phyloP scores from a whole-genome alignment of 2,888 invertebrate species.

The Pyrgus malvae region DNA sequence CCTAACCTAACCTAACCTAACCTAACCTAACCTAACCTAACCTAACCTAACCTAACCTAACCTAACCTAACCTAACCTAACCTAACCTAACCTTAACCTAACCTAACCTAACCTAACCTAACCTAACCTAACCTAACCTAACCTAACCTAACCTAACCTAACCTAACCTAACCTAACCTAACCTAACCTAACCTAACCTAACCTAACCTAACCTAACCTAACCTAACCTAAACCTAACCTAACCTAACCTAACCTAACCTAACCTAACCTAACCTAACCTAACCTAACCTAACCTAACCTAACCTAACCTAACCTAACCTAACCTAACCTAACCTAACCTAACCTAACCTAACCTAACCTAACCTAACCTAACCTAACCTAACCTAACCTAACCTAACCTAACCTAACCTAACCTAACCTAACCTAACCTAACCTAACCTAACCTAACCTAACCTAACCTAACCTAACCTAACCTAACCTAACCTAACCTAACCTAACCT shows the following conservation, averaged over 20 bases:
- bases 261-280: conserved; percentile 28
- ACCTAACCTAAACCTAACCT: too few relatives aligned
- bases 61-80: conserved; percentile 32
- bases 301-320: conserved; percentile 13
- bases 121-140: conserved; percentile 31
- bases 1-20: conserved; percentile 34
- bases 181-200: conserved; percentile 26
- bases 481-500: conserved; percentile 31
- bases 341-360: conserved; percentile 32
- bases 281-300: conserved; percentile 32
- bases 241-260: conserved; percentile 27
- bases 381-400: conserved; percentile 30
- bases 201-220: conserved; percentile 33
- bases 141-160: conserved; percentile 33
- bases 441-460: conserved; percentile 31
- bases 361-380: conserved; percentile 32
- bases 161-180: conserved; percentile 26
- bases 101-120: conserved; percentile 31
- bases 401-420: conserved; percentile 30
- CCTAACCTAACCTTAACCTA: too few relatives aligned
- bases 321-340: conserved; percentile 26
- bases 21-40: conserved; percentile 32
- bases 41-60: conserved; percentile 34
- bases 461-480: conserved; percentile 30
- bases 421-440: conserved; percentile 32